These are phyloP conservation scores for Smutsia temminckii DNA, from an alignment of 2,797 vertebrate genomes.

Conservation along the genomic window DNA sequence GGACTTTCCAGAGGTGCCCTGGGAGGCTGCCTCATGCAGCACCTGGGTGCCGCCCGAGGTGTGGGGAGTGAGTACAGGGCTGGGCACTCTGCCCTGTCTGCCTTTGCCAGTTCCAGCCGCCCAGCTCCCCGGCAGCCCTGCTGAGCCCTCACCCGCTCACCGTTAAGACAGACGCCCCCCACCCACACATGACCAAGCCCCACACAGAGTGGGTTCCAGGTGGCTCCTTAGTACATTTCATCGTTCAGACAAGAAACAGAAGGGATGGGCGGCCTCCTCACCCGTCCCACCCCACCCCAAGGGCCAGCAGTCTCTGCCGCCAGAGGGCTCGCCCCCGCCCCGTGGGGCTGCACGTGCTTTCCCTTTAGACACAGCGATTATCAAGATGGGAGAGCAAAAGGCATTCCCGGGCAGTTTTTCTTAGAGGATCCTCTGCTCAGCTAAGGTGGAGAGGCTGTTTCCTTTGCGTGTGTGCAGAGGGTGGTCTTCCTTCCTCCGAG, in stretches of 20 bases:
- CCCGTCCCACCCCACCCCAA: background rate
- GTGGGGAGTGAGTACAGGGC: conserved; percentile 89
- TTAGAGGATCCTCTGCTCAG: background rate
- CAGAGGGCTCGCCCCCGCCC: no score
- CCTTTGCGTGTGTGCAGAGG: background rate
- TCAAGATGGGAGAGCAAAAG: background rate
- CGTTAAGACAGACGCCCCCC: conserved; percentile 52
- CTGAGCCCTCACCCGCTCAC: conserved; percentile 20
- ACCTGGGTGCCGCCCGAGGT: conserved; percentile 92
- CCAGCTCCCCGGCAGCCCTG: conserved; percentile 77
- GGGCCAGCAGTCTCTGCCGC: no score
- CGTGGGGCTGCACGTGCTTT: fast-evolving
- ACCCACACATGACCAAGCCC: background rate
- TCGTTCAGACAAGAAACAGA: background rate
- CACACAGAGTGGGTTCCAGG: background rate
- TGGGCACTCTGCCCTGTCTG: conserved; percentile 89
- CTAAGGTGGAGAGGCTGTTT: background rate
- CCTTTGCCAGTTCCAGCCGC: conserved; percentile 87
- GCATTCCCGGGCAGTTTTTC: fast-evolving
- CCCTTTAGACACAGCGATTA: background rate
- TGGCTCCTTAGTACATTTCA: background rate
- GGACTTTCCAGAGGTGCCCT: conserved; percentile 82
- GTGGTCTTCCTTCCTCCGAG: fast-evolving
- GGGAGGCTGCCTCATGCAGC: conserved; percentile 86
- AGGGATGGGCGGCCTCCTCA: background rate